Conservation (phyloP, 2,113 vertebrate genomes). For the Tyto alba region DNA sequence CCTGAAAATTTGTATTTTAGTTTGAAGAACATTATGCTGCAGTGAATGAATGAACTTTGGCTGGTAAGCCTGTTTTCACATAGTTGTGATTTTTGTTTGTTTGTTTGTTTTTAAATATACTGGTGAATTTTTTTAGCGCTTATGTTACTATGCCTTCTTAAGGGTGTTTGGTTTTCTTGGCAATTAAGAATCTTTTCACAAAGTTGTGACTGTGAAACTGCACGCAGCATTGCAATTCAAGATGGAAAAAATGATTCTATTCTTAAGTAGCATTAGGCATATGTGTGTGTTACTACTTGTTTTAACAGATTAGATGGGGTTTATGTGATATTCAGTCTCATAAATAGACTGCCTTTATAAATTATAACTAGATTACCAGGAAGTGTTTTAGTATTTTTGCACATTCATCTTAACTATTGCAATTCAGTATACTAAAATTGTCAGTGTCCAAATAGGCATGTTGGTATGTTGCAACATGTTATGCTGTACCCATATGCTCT, state of each 20-base stretch:
- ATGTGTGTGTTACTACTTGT: not conserved
- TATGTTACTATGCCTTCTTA: not conserved
- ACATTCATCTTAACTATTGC: not conserved
- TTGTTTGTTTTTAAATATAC: not conserved
- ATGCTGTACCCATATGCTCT: not conserved
- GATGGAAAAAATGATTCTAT: not conserved
- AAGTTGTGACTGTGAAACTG: not conserved
- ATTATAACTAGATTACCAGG: not conserved
- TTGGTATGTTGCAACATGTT: not conserved
- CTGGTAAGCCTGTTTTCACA: not conserved
- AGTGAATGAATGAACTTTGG: not conserved
- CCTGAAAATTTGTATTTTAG: not conserved
- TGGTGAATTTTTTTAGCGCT: not conserved
- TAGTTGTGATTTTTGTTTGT: not conserved
- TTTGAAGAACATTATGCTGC: not conserved
- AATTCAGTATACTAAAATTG: not conserved
- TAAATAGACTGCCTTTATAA: not conserved
- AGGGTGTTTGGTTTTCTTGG: not conserved
- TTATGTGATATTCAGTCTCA: not conserved
- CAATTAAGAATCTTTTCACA: not conserved
- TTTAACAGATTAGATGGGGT: not conserved
- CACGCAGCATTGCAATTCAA: not conserved
- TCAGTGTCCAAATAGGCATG: not conserved
- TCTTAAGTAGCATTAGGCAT: not conserved
- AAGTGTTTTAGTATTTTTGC: not conserved